phyloP scores from a whole-genome alignment of 2,113 vertebrate genomes.

The Leucopsar rothschildi region DNA sequence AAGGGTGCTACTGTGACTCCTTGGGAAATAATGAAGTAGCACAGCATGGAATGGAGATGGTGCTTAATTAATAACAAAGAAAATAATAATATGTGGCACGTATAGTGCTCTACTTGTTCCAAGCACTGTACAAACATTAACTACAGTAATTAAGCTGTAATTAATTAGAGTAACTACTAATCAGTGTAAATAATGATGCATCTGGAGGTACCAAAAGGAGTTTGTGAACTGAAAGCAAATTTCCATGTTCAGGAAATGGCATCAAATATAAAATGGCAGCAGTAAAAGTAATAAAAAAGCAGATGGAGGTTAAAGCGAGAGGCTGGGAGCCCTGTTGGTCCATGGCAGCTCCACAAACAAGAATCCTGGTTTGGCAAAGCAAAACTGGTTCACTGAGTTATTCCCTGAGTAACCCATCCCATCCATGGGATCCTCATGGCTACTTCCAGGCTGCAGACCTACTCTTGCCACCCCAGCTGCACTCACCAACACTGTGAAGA shows the following conservation, averaged over 20 bases:
- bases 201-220: slow-evolving; percentile 54
- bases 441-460: not conserved
- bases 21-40: slow-evolving; percentile 23
- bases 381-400: not conserved
- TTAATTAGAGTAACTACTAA: slow-evolving; percentile 68
- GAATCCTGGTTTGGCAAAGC: not conserved
- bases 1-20: not conserved
- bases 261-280: slow-evolving; percentile 11
- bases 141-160: slow-evolving; percentile 63
- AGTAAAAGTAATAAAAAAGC: not conserved
- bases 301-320: not conserved
- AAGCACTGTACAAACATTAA: slow-evolving; percentile 66
- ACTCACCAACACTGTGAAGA: not conserved
- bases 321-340: not conserved
- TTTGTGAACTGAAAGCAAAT: slow-evolving; percentile 60
- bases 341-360: accelerated
- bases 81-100: slow-evolving; percentile 50
- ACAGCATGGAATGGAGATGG: slow-evolving; percentile 20
- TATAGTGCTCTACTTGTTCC: slow-evolving; percentile 54
- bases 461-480: not conserved
- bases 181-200: slow-evolving; percentile 68
- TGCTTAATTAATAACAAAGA: slow-evolving; percentile 31
- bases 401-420: not conserved
- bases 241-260: not conserved
- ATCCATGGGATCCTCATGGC: not conserved